Evolutionary conservation across 1,140 invertebrate genomes (phyloP).

Genomic region (Ylistrum balloti): DNA sequence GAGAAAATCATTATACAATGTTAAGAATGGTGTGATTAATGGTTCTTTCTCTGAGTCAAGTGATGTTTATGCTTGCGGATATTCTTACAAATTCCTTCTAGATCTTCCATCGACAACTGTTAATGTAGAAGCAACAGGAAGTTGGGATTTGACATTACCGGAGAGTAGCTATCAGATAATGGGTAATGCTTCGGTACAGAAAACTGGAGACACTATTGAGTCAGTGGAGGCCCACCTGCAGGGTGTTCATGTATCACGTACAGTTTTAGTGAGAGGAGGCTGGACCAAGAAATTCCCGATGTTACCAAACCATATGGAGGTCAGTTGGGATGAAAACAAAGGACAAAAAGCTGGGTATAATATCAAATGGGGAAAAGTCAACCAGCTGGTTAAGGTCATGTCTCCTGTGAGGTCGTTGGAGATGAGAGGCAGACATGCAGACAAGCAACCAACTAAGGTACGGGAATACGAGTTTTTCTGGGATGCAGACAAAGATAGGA

Average conservation of each 20-base stretch:
- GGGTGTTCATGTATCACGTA: conserved; percentile 65
- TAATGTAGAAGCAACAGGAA: neutral
- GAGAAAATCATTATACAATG: neutral
- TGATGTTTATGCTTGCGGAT: neutral
- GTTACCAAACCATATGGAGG: conserved; percentile 54
- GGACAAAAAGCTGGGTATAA: conserved; percentile 53
- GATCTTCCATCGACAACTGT: neutral
- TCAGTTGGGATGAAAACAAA: conserved; percentile 64
- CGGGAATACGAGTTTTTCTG: conserved; percentile 66
- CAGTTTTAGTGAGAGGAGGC: conserved; percentile 58
- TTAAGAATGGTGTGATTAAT: neutral
- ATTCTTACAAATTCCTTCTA: neutral
- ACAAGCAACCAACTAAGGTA: conserved; percentile 51
- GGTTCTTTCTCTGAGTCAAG: neutral
- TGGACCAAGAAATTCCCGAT: conserved; percentile 49
- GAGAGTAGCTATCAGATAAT: conserved; percentile 50
- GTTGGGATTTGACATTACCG: neutral
- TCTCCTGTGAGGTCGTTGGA: conserved; percentile 62
- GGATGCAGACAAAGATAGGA: conserved; percentile 74
- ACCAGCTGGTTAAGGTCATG: conserved; percentile 46
- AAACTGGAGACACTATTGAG: conserved; percentile 10
- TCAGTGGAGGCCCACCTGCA: conserved; percentile 58
- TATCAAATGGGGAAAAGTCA: conserved; percentile 25
- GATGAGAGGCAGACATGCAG: conserved; percentile 53
- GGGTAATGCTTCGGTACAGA: conserved; percentile 42